These are phyloP conservation scores for Tokudaia muenninki DNA, from an alignment of 2,797 vertebrate species.

Conservation along the genomic window DNA sequence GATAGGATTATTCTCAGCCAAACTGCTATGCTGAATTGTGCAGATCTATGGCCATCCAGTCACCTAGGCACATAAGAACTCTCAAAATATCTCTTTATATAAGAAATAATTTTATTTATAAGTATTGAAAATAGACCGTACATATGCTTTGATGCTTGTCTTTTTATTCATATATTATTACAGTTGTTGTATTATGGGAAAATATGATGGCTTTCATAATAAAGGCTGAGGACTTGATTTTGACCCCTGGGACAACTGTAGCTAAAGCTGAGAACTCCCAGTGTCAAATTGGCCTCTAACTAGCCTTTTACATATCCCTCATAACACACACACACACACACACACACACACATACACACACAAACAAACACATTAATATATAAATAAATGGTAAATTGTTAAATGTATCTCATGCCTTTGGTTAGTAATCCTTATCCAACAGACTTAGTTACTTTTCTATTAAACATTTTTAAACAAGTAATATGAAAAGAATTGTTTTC, in stretches of 20 bases:
- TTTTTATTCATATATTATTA: neutral
- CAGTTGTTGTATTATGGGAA: too few species aligned
- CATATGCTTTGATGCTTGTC: slow-evolving; percentile 45
- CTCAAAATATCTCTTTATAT: slow-evolving; percentile 21
- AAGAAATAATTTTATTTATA: neutral
- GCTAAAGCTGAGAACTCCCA: neutral
- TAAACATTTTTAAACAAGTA: slow-evolving; percentile 62
- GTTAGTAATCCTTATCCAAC: neutral
- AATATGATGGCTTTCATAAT: too few species aligned
- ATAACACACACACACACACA: neutral
- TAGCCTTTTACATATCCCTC: too few species aligned
- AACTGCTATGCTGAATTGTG: neutral
- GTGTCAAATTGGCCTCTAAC: too few species aligned
- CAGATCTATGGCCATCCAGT: neutral
- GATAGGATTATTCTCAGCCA: neutral
- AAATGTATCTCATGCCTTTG: slow-evolving; percentile 59
- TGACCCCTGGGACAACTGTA: neutral
- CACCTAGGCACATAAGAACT: neutral
- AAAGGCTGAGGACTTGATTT: neutral
- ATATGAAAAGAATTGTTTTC: neutral
- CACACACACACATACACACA: neutral
- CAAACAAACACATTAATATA: neutral
- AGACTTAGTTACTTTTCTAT: neutral
- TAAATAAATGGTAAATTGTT: neutral
- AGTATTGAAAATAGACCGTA: slow-evolving; percentile 6